These are phyloP conservation scores for Brachyhypopomus gauderio DNA, from an alignment of 2,113 vertebrate genomes.

Conservation along the genomic window DNA sequence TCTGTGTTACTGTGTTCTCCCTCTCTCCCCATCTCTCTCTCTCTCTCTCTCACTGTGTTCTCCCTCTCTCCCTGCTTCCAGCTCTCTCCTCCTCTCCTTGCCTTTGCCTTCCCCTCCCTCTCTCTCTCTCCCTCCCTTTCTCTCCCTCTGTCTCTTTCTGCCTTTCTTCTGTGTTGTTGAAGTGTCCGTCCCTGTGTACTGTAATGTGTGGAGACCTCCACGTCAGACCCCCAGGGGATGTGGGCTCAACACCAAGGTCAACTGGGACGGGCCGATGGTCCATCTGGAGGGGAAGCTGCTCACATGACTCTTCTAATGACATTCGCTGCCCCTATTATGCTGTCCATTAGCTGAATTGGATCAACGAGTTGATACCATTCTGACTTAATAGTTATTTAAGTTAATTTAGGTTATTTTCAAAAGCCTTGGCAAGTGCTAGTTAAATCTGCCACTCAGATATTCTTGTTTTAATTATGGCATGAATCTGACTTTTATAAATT, in stretches of 20 bases:
- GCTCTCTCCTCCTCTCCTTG: not conserved
- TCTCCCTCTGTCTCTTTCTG: not conserved
- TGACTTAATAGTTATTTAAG: conserved; percentile 16
- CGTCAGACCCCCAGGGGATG: conserved; percentile 46
- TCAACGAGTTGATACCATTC: conserved; percentile 15
- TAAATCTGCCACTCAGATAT: too few relatives aligned
- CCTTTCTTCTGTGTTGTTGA: conserved; percentile 1
- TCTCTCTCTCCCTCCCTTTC: not conserved
- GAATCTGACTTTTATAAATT: not conserved
- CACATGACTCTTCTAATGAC: conserved; percentile 45
- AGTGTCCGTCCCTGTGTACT: conserved; percentile 2
- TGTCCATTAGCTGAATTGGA: conserved; percentile 55
- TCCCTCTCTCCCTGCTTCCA: not conserved
- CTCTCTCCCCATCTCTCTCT: not conserved
- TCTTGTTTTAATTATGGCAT: not conserved
- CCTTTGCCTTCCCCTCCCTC: not conserved
- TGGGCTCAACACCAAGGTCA: conserved; percentile 44
- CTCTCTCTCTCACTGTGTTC: not conserved
- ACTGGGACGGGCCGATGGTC: conserved; percentile 34
- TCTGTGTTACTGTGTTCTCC: not conserved
- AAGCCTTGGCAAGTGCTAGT: not conserved
- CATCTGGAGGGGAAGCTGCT: conserved; percentile 34
- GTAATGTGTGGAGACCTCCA: conserved; percentile 33
- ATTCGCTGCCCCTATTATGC: conserved; percentile 52
- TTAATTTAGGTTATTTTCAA: conserved; percentile 15